Percentiles rank a stretch among this genome's conserved stretches.
Conservation (phyloP, 2,888 invertebrate genomes). For the Sphecodes monilicornis region DNA sequence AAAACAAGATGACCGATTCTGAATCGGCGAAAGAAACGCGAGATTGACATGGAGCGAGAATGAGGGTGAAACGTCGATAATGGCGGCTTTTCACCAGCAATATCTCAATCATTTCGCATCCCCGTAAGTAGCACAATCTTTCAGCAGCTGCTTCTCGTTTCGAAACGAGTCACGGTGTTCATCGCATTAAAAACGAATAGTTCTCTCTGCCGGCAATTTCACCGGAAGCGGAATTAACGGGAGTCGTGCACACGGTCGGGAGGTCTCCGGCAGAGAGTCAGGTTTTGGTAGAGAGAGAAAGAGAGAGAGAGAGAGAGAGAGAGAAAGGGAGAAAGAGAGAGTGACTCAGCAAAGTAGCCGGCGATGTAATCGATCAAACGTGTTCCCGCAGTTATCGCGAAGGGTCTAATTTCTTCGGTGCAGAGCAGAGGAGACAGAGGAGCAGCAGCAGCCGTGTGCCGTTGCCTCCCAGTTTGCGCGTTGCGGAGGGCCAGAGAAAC, state of each 20-base stretch:
- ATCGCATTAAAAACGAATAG: neutral
- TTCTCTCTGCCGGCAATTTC: neutral
- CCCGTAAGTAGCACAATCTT: neutral
- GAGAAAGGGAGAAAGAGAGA: neutral
- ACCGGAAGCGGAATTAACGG: neutral
- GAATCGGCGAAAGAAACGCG: neutral
- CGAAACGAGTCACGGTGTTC: neutral
- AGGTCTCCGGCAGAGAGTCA: neutral
- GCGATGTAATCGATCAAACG: constrained; percentile 12
- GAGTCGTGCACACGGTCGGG: neutral
- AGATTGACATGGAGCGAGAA: neutral
- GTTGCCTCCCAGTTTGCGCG: neutral
- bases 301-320: too few species aligned
- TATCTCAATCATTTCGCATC: neutral
- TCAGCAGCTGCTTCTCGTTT: neutral
- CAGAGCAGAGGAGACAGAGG: neutral
- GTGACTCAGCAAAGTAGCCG: neutral
- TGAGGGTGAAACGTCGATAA: neutral
- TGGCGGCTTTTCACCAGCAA: neutral
- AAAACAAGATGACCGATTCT: too few species aligned
- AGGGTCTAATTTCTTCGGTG: constrained; percentile 14
- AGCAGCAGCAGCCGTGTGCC: neutral
- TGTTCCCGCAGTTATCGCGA: neutral
- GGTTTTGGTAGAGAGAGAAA: neutral
- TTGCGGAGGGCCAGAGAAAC: neutral